Evolutionary conservation across 2,797 vertebrate species (phyloP).

Genomic region (Tolypeutes matacus): DNA sequence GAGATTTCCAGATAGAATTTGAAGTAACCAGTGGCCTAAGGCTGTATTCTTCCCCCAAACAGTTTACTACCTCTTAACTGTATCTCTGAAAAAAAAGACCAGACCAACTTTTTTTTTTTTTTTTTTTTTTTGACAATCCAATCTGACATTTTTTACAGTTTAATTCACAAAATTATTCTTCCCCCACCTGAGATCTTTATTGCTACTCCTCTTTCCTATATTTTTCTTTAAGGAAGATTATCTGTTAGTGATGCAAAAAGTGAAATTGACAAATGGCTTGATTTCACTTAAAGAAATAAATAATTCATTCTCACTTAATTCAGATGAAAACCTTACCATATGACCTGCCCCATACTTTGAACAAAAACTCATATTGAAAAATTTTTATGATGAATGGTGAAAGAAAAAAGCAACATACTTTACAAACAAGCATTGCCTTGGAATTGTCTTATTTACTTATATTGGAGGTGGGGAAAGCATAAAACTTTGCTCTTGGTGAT

Average conservation of each 20-base stretch:
- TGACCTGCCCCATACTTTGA: slow-evolving; percentile 55
- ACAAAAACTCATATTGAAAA: neutral
- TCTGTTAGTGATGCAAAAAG: neutral
- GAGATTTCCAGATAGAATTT: neutral
- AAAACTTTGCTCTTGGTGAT: neutral
- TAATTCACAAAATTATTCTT: slow-evolving; percentile 36
- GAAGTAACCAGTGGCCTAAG: neutral
- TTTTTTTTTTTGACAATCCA: accelerated
- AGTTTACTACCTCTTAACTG: slow-evolving; percentile 30
- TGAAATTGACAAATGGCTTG: neutral
- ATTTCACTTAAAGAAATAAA: slow-evolving; percentile 9
- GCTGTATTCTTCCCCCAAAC: neutral
- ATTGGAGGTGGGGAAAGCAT: neutral
- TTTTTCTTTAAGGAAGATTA: slow-evolving; percentile 30
- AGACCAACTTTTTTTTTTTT: neutral
- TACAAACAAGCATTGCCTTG: slow-evolving; percentile 42
- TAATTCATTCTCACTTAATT: neutral
- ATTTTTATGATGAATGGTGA: neutral
- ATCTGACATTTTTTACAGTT: neutral
- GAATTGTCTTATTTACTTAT: neutral
- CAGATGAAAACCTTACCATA: neutral
- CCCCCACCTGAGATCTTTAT: neutral
- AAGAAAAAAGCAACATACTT: neutral
- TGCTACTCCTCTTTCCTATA: neutral
- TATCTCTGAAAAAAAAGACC: neutral